Evolutionary conservation across 1,140 invertebrate genomes (phyloP).

Genomic region (Drosophila parabipectinata): DNA sequence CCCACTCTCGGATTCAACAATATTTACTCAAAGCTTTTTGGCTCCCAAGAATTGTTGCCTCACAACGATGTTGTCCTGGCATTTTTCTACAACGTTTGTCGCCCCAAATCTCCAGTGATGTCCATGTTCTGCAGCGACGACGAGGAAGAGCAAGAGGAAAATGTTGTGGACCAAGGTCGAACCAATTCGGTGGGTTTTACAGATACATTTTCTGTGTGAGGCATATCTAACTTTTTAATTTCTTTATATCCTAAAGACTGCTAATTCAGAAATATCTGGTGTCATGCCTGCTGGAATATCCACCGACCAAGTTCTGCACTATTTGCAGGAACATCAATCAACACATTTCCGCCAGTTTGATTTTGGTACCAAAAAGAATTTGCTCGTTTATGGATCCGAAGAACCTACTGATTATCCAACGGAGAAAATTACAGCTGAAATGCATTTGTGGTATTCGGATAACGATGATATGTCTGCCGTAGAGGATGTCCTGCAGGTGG

Average conservation of each 20-base stretch:
- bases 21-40: conserved; percentile 59
- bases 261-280: conserved; percentile 85
- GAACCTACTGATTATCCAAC: conserved; percentile 86
- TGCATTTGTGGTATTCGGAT: conserved; percentile 88
- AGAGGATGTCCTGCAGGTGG: conserved; percentile 23
- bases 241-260: conserved; percentile 80
- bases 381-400: conserved; percentile 76
- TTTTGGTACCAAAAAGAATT: conserved; percentile 82
- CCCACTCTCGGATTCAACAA: conserved; percentile 62
- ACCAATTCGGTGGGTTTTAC: conserved; percentile 19
- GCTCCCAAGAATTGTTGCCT: conserved; percentile 52
- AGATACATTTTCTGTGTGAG: conserved; percentile 84
- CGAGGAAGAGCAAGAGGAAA: background rate
- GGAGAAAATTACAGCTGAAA: conserved; percentile 74
- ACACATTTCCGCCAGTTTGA: conserved; percentile 83
- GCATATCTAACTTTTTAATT: background rate
- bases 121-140: conserved; percentile 23
- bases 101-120: conserved; percentile 75
- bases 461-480: conserved; percentile 85
- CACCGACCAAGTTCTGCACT: conserved; percentile 89
- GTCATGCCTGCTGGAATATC: conserved; percentile 91
- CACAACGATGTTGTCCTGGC: conserved; percentile 55
- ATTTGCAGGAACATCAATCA: conserved; percentile 85
- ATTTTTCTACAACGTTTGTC: conserved; percentile 82
- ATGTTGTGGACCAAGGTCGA: conserved; percentile 1